Percentiles rank a stretch among this genome's conserved stretches.
These are phyloP conservation scores for Calliopum simillimum DNA, from an alignment of 2,888 invertebrate species.

Conservation along the genomic window DNA sequence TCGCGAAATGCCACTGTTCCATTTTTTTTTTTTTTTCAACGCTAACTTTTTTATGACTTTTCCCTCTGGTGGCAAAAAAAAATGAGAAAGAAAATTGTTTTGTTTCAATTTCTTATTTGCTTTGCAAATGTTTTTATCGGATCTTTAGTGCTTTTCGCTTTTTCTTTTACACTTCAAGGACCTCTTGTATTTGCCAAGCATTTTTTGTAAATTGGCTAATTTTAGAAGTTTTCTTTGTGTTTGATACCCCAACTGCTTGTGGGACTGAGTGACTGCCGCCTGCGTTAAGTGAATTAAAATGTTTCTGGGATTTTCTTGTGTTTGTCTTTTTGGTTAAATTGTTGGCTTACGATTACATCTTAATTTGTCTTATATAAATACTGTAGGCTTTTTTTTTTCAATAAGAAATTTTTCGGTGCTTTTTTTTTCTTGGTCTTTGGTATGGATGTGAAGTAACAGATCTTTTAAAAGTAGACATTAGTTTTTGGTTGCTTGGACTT, in stretches of 20 bases:
- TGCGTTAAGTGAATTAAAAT: conserved; percentile 34
- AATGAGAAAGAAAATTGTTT: background rate
- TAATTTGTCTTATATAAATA: conserved; percentile 29
- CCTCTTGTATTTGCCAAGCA: background rate
- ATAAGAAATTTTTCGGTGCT: too few species aligned
- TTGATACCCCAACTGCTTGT: conserved; percentile 2
- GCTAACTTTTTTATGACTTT: background rate
- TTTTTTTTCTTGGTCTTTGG: too few species aligned
- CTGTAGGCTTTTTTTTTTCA: too few species aligned
- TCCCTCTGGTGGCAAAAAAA: background rate
- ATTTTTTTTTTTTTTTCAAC: background rate
- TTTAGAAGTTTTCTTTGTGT: conserved; percentile 11
- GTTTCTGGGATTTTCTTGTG: conserved; percentile 24
- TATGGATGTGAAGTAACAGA: too few species aligned
- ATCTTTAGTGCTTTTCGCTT: conserved; percentile 3
- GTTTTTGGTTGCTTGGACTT: too few species aligned
- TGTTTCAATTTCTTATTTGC: conserved; percentile 10
- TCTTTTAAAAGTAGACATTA: too few species aligned
- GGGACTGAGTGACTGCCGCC: too few species aligned
- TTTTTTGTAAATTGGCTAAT: conserved; percentile 32
- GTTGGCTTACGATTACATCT: conserved; percentile 30
- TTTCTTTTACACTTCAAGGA: conserved; percentile 20
- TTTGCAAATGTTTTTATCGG: conserved; percentile 19
- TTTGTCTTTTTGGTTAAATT: conserved; percentile 31
- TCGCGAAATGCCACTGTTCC: conserved; percentile 26